Evolutionary conservation across 2,113 vertebrate species (phyloP).

Genomic region (Cyprinodon tularosa): DNA sequence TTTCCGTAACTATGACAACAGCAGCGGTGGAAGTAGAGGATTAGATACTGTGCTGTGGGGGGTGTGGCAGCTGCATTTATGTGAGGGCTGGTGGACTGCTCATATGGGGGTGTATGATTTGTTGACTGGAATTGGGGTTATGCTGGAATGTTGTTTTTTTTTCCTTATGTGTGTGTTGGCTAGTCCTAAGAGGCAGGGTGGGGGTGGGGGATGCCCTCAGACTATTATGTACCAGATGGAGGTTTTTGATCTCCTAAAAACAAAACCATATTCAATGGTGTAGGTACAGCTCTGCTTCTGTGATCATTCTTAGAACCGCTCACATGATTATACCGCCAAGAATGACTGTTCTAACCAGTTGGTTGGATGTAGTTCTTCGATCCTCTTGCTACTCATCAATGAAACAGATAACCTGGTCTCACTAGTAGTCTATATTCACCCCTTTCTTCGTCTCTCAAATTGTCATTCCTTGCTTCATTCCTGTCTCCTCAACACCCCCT

Average conservation of each 20-base stretch:
- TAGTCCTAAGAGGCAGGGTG: constrained; percentile 2
- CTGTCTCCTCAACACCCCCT: constrained; percentile 23
- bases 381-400: background rate
- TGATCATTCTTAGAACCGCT: background rate
- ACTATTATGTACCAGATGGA: constrained; percentile 64
- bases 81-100: constrained; percentile 13
- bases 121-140: constrained; percentile 48
- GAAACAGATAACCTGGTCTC: constrained; percentile 10
- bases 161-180: background rate
- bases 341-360: constrained; percentile 11
- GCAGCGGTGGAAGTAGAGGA: constrained; percentile 61
- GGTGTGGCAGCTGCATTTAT: constrained; percentile 47
- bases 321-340: background rate
- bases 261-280: constrained; percentile 12
- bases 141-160: constrained; percentile 3
- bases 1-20: constrained; percentile 73
- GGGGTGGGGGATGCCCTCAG: constrained; percentile 47
- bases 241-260: constrained; percentile 43
- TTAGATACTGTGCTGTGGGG: constrained; percentile 47
- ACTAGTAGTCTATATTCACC: constrained; percentile 7
- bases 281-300: background rate
- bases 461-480: constrained; percentile 37
- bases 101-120: constrained; percentile 27
- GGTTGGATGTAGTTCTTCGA: constrained; percentile 6
- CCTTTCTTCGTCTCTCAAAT: constrained; percentile 2